phyloP scores from a whole-genome alignment of 2,797 vertebrate species.

The Sebastes trivittatus region DNA sequence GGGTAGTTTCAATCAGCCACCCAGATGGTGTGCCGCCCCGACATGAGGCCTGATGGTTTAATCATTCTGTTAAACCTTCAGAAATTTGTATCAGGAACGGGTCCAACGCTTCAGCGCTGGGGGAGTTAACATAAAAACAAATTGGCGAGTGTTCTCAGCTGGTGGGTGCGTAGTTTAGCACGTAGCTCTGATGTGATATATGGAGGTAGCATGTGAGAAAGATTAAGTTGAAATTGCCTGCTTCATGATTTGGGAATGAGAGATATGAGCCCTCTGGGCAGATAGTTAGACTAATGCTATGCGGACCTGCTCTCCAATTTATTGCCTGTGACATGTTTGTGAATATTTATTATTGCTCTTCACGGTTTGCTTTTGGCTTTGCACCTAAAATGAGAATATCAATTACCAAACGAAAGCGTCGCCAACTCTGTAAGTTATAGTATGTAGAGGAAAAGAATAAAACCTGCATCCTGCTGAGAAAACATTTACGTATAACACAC shows the following conservation, averaged over 20 bases:
- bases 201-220: slow-evolving; percentile 66
- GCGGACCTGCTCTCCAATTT: slow-evolving; percentile 57
- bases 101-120: slow-evolving; percentile 41
- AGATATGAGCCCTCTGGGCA: slow-evolving; percentile 61
- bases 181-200: slow-evolving; percentile 54
- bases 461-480: slow-evolving; percentile 16
- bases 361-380: slow-evolving; percentile 56
- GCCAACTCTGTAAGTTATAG: slow-evolving; percentile 21
- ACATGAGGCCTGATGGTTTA: slow-evolving; percentile 55
- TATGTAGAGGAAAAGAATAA: slow-evolving; percentile 20
- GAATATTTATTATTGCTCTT: slow-evolving; percentile 73
- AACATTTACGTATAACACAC: slow-evolving; percentile 15
- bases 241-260: slow-evolving; percentile 65
- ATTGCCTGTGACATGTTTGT: slow-evolving; percentile 67
- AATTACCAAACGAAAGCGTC: slow-evolving; percentile 56
- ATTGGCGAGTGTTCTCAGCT: slow-evolving; percentile 70
- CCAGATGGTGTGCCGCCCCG: slow-evolving; percentile 52
- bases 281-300: slow-evolving; percentile 69
- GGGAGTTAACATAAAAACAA: slow-evolving; percentile 73
- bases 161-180: slow-evolving; percentile 47
- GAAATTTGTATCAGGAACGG: slow-evolving; percentile 52
- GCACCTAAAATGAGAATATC: slow-evolving; percentile 70
- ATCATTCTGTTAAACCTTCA: slow-evolving; percentile 61
- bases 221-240: slow-evolving; percentile 72
- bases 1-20: slow-evolving; percentile 59